A percentile compares a stretch with the other conserved stretches of the same genome.
Conservation (phyloP, 2,113 vertebrate genomes). For the Hippolais icterina region DNA sequence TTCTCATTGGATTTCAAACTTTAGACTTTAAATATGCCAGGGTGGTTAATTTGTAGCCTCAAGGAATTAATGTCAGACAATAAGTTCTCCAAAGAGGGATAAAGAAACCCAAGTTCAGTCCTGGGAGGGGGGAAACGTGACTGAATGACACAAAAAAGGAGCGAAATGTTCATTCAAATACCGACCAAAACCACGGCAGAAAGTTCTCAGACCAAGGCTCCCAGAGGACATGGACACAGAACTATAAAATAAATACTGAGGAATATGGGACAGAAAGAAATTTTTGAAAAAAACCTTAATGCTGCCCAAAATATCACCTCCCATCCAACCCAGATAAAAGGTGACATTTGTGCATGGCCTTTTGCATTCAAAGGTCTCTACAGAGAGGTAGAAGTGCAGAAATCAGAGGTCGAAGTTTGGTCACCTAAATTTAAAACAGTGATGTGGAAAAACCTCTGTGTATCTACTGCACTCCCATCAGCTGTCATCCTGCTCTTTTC, state of each 20-base stretch:
- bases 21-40: not conserved
- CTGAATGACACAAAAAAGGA: constrained; percentile 18
- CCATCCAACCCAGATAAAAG: not conserved
- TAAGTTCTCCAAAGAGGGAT: not conserved
- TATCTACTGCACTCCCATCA: not conserved
- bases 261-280: not conserved
- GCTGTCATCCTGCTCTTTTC: not conserved
- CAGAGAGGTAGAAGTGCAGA: not conserved
- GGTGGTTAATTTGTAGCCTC: not conserved
- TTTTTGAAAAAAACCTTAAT: not conserved
- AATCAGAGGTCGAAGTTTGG: not conserved
- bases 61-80: not conserved
- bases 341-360: not conserved
- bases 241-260: not conserved
- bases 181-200: constrained; percentile 51
- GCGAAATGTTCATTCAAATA: constrained; percentile 64
- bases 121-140: not conserved
- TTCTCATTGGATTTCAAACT: not conserved
- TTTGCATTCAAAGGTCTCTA: not conserved
- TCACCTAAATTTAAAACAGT: not conserved
- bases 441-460: not conserved
- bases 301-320: not conserved
- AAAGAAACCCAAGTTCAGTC: not conserved
- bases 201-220: constrained; percentile 51
- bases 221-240: not conserved